A percentile compares a stretch with the other conserved stretches of the same genome.
Conservation (phyloP, 2,888 invertebrate genomes). For the Pristionchus exspectatus region DNA sequence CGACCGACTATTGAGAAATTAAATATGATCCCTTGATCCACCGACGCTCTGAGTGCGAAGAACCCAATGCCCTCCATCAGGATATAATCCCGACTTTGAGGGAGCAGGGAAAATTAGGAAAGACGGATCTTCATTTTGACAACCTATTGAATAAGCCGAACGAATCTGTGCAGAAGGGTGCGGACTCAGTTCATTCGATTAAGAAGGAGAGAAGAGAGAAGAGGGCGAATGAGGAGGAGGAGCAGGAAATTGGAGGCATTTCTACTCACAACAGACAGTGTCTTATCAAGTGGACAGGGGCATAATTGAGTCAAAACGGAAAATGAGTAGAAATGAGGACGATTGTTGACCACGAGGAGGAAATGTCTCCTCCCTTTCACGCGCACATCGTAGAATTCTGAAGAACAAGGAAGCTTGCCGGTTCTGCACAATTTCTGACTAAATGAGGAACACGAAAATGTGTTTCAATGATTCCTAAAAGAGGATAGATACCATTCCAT, state of each 20-base stretch:
- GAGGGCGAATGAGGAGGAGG: not conserved
- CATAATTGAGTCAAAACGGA: conserved; percentile 24
- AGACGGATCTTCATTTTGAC: too few relatives aligned
- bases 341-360: not conserved
- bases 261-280: not conserved
- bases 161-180: not conserved
- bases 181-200: conserved; percentile 22
- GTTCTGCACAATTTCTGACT: too few relatives aligned
- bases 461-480: too few relatives aligned
- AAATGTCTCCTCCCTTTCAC: not conserved
- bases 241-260: not conserved
- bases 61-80: too few relatives aligned
- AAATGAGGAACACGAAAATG: too few relatives aligned
- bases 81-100: too few relatives aligned
- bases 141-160: not conserved
- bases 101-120: too few relatives aligned
- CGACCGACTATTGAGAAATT: too few relatives aligned
- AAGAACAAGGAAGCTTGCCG: too few relatives aligned
- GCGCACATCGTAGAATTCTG: not conserved
- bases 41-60: too few relatives aligned
- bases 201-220: not conserved
- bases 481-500: too few relatives aligned
- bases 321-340: not conserved
- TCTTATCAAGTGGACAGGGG: not conserved
- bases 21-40: too few relatives aligned